These are phyloP conservation scores for Ctenodactylus gundi DNA, from an alignment of 2,113 vertebrate genomes.

Conservation along the genomic window DNA sequence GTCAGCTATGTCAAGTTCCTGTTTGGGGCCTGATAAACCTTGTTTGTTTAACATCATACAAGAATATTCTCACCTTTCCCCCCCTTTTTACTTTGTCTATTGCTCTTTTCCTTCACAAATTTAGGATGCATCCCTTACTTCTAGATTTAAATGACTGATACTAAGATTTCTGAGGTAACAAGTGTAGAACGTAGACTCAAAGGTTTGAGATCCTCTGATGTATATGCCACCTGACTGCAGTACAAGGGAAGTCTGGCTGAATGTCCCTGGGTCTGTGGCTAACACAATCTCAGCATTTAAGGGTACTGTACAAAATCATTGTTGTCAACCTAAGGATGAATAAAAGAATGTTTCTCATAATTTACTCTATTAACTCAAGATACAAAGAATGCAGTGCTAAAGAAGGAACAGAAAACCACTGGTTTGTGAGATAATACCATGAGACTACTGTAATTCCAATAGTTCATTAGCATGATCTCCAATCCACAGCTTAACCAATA, in stretches of 20 bases:
- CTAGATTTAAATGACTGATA: background rate
- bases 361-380: background rate
- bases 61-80: background rate
- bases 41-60: rapidly evolving
- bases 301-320: rapidly evolving
- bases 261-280: rapidly evolving
- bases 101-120: background rate
- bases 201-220: rapidly evolving
- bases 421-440: rapidly evolving
- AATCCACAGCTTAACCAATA: rapidly evolving
- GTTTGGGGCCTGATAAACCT: rapidly evolving
- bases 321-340: background rate
- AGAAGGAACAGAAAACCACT: too few relatives aligned
- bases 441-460: too few relatives aligned
- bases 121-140: background rate
- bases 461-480: rapidly evolving
- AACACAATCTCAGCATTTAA: rapidly evolving
- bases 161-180: background rate
- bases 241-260: rapidly evolving
- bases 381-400: rapidly evolving
- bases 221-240: rapidly evolving
- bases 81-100: background rate
- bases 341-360: background rate
- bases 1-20: background rate
- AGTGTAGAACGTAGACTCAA: rapidly evolving